phyloP scores from a whole-genome alignment of 2,797 vertebrate species.

The Hippocampus kuda region DNA sequence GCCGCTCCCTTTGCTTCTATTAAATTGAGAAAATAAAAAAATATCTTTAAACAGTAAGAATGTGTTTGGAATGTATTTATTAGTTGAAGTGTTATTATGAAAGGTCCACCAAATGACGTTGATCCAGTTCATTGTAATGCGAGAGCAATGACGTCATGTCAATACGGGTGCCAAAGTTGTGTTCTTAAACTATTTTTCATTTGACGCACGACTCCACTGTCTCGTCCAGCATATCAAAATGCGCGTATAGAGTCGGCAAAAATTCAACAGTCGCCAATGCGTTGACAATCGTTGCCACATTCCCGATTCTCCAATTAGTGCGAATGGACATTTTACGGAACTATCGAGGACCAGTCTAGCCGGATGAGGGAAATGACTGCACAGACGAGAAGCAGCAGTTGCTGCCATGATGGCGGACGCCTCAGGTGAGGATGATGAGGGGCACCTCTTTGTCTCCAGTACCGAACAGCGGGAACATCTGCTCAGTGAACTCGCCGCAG shows the following conservation, averaged over 20 bases:
- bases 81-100: neutral
- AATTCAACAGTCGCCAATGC: no score
- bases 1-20: no score
- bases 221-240: no score
- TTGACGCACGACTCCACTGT: neutral
- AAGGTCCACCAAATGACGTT: neutral
- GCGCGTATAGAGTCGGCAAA: no score
- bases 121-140: neutral
- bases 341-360: no score
- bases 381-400: neutral
- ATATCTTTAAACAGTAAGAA: neutral
- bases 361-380: neutral
- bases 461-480: conserved; percentile 63
- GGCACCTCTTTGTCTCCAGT: conserved; percentile 68
- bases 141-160: neutral
- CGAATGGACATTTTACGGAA: neutral
- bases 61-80: neutral
- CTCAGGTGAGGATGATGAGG: conserved; percentile 47
- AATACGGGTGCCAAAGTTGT: neutral
- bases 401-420: neutral
- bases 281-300: neutral
- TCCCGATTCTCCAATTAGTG: neutral
- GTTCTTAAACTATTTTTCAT: neutral
- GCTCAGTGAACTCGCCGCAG: conserved; percentile 35
- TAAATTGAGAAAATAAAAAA: neutral